phyloP scores from a whole-genome alignment of 2,797 vertebrate species.

The Menidia menidia region DNA sequence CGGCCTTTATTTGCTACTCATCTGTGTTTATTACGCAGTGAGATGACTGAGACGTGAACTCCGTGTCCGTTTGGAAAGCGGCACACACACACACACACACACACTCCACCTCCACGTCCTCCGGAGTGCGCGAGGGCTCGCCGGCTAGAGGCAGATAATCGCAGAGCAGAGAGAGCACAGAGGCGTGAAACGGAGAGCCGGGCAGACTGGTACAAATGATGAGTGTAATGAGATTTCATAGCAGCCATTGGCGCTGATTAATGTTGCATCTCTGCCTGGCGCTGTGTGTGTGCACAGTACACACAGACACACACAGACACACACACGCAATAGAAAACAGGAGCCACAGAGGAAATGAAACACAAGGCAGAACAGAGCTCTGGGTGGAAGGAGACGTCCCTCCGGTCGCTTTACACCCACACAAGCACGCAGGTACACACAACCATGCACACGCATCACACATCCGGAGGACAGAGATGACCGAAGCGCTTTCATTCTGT shows the following conservation, averaged over 20 bases:
- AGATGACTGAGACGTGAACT: slow-evolving; percentile 37
- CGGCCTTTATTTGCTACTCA: slow-evolving; percentile 50
- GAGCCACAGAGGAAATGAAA: slow-evolving; percentile 77
- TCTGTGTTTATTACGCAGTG: slow-evolving; percentile 54
- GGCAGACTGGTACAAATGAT: slow-evolving; percentile 82
- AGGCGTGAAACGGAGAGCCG: slow-evolving; percentile 55
- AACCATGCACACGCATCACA: slow-evolving; percentile 21
- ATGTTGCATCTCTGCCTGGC: slow-evolving; percentile 73
- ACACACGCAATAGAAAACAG: slow-evolving; percentile 42
- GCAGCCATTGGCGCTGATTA: slow-evolving; percentile 84
- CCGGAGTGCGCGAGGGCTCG: slow-evolving; percentile 22
- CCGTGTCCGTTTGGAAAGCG: slow-evolving; percentile 34
- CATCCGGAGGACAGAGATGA: slow-evolving; percentile 47
- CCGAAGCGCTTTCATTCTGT: slow-evolving; percentile 41
- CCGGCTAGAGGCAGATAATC: slow-evolving; percentile 59
- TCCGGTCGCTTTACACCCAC: slow-evolving; percentile 57
- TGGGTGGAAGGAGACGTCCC: slow-evolving; percentile 63
- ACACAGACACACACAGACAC: slow-evolving; percentile 34
- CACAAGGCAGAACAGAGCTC: slow-evolving; percentile 56
- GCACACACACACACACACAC: slow-evolving; percentile 37
- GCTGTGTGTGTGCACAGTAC: slow-evolving; percentile 27
- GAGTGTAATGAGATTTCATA: slow-evolving; percentile 87
- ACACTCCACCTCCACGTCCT: neutral
- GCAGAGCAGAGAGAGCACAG: slow-evolving; percentile 38
- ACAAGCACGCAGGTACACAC: slow-evolving; percentile 19